Base-by-base conservation (phyloP, 2,797 vertebrate genomes). In the Kryptolebias ocellatus region DNA sequence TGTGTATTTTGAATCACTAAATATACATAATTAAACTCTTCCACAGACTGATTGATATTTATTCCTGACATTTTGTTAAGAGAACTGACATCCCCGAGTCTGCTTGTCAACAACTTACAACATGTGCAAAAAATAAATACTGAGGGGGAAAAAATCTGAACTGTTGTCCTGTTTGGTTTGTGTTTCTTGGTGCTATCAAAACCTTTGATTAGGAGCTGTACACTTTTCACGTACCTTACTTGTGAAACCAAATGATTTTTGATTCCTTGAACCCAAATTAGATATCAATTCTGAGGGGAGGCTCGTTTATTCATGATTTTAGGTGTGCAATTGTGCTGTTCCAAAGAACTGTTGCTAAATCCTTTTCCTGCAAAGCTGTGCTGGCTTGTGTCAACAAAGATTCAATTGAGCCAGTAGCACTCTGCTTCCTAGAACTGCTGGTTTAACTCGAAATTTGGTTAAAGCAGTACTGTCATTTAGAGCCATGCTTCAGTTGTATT, bases 261-360 rank as follows among this genome's bases (percentile, higher is more conserved):
- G 17, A 27, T 51, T 51, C 49, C 20, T 18, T 24, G 49, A 51
- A 51, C 20, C 12, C 18, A 51, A 51, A 24, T 51, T 24, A 24
- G 11, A 12, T 10, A 20, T 51, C 12, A 51, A 18, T 24, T 24
- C 10, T 12, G 10, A 51, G 20, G 18, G 10, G 12, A 2, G 9
- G 20, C 49, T 51, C 10, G 45, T 49, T 47, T n/a, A 14, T 47
- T 17, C 47, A 24, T 9, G 15, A 24, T 51, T 24, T 24, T 39
- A 24, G 15, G 27, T 61, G 60, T 51, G 37, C 16, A 51, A 51
- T 61, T 61, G 24, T 39, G 29, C n/a, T 34, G 15, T 61, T 61
- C 31, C 60, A 39, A 20, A 24, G 31, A 61, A 61, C 47, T 61
- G 12, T 61, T 61, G 60, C 60, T 24, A 61, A 61, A 61, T 51